A percentile compares a stretch with the other conserved stretches of the same genome.
phyloP scores from a whole-genome alignment of 1,140 invertebrate species.

The Halesus radiatus region DNA sequence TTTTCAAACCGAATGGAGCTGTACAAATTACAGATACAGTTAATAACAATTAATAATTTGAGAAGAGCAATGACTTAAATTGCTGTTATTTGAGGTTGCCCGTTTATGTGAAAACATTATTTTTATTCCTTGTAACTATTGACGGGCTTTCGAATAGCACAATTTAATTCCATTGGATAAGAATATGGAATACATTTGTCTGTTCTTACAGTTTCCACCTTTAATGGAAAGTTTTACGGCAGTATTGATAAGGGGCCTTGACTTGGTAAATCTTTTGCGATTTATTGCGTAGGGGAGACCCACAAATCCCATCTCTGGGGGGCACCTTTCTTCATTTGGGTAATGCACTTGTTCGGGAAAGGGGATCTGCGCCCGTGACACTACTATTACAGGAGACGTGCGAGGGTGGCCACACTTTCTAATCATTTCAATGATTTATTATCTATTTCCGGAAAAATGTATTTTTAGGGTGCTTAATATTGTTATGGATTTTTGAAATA shows the following conservation, averaged over 20 bases:
- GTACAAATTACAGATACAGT: too few species aligned
- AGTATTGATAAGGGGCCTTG: conserved; percentile 21
- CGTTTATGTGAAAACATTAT: too few species aligned
- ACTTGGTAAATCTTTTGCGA: conserved; percentile 37
- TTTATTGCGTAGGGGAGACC: conserved; percentile 26
- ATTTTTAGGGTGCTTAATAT: background rate
- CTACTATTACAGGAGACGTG: background rate
- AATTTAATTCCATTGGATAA: too few species aligned
- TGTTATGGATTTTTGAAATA: too few species aligned
- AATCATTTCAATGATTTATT: background rate
- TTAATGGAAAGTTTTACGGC: background rate
- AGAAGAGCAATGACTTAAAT: too few species aligned
- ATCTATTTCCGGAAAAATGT: background rate
- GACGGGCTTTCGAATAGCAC: too few species aligned
- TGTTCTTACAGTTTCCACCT: background rate
- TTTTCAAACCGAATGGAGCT: too few species aligned
- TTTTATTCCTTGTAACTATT: too few species aligned
- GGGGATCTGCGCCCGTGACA: conserved; percentile 44
- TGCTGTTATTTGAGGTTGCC: too few species aligned
- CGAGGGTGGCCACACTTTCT: conserved; percentile 8
- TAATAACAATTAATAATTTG: too few species aligned
- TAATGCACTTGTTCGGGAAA: conserved; percentile 49
- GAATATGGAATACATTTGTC: too few species aligned
- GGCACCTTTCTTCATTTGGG: conserved; percentile 48
- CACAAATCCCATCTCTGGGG: background rate